Conservation (phyloP, 2,888 invertebrate genomes). For the Drosophila nigricruria region DNA sequence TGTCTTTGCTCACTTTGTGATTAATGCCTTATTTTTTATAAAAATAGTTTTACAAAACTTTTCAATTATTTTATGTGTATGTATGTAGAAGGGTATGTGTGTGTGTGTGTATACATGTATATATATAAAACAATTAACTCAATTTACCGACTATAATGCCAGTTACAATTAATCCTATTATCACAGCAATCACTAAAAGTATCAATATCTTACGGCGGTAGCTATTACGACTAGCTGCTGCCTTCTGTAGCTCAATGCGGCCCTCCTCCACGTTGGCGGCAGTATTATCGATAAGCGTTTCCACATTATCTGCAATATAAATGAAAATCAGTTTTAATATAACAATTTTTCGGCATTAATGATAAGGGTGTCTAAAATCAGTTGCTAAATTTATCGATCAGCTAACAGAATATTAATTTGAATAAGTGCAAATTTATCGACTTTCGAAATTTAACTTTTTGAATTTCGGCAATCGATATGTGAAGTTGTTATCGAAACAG, state of each 20-base stretch:
- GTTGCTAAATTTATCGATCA: background rate
- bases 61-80: slow-evolving; percentile 43
- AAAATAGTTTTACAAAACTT: slow-evolving; percentile 75
- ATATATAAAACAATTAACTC: slow-evolving; percentile 84
- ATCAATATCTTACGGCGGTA: slow-evolving; percentile 91
- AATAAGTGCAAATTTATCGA: background rate
- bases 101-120: slow-evolving; percentile 34
- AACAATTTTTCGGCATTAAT: background rate
- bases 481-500: background rate
- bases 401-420: background rate
- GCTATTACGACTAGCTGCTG: slow-evolving; percentile 91
- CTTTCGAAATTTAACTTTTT: too few relatives aligned
- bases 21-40: slow-evolving; percentile 71
- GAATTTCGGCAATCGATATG: background rate
- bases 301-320: slow-evolving; percentile 90
- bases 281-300: slow-evolving; percentile 91
- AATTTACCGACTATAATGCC: slow-evolving; percentile 89
- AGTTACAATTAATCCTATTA: slow-evolving; percentile 89
- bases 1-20: slow-evolving; percentile 66
- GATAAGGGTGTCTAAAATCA: background rate
- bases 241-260: slow-evolving; percentile 91
- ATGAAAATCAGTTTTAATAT: background rate
- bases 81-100: slow-evolving; percentile 32
- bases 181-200: slow-evolving; percentile 88
- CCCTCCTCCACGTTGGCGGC: slow-evolving; percentile 92